These are phyloP conservation scores for Drosophila nr. fundita DNA, from an alignment of 2,888 invertebrate genomes.

Conservation along the genomic window DNA sequence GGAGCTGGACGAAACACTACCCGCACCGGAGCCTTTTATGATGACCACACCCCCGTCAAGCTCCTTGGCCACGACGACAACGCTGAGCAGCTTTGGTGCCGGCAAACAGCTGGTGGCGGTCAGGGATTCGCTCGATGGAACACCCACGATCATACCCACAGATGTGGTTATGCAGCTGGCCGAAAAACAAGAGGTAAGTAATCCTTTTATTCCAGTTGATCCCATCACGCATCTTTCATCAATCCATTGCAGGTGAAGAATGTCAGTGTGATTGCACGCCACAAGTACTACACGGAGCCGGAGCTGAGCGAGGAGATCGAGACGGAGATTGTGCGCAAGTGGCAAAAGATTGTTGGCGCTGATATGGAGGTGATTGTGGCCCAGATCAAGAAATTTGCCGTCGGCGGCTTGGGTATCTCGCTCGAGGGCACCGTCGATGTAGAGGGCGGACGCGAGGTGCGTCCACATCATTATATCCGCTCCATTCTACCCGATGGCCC, in stretches of 20 bases:
- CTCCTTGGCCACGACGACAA: conserved; percentile 58
- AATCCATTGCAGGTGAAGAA: conserved; percentile 74
- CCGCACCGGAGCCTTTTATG: conserved; percentile 74
- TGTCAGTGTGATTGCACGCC: conserved; percentile 74
- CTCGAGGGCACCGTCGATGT: conserved; percentile 99
- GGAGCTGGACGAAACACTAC: conserved; percentile 61
- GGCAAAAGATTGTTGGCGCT: conserved; percentile 92
- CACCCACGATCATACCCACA: conserved; percentile 80
- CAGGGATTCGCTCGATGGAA: conserved; percentile 82
- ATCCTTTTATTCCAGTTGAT: not conserved
- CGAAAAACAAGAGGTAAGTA: conserved; percentile 75
- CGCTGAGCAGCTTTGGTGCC: conserved; percentile 79
- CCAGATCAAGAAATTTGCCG: conserved; percentile 93
- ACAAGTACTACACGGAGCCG: conserved; percentile 84
- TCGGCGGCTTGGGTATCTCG: conserved; percentile 98
- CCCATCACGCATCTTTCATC: not conserved
- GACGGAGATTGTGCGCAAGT: conserved; percentile 92
- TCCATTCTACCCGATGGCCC: conserved; percentile 99
- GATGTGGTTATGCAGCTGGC: conserved; percentile 72
- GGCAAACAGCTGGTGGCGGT: conserved; percentile 83
- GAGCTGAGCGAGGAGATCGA: conserved; percentile 90
- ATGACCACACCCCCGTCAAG: conserved; percentile 65
- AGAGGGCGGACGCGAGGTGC: conserved; percentile 97
- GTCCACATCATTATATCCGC: conserved; percentile 99
- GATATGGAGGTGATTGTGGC: conserved; percentile 92